Evolutionary conservation across 2,113 vertebrate species (phyloP), one percentile per base, ranked within the genome.

Genomic region (Balaenoptera acutorostrata): DNA sequence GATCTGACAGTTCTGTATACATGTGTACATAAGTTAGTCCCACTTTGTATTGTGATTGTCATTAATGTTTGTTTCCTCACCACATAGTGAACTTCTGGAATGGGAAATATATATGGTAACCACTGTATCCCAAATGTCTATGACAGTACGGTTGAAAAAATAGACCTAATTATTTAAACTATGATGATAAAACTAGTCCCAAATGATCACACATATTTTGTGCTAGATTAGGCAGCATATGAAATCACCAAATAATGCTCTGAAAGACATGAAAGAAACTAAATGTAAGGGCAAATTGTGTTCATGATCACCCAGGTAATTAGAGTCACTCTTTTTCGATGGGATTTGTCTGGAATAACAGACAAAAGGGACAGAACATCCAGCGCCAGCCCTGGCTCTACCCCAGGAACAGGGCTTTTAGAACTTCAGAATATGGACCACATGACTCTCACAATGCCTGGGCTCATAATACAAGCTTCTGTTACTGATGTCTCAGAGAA

Each of bases 291-390:
- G 9, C 3, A 63, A 92, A 75, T 44, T 36, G 15, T 85, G 46
- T 3, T 88, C 52, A 88, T 80, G 8, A 81, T 93, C 25, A 46
- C 27, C 14, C 31, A 90, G 33, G 36, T 68, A 71, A 89, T 25
- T 71, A 90, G 29, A 63, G 10, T 72, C 52, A 87, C 9, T 96
- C 49, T 49, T 74, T 82, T 33, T 82, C 33, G 36, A 12, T 31
- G 33, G 44, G n/a, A 93, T 66, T 93, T 94, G 29, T 92, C 63
- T 95, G 57, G 10, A 95, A 88, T 29, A 46, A 81, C 10, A 95
- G 39, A 64, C 4, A 92, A 59, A 69, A 64, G 41, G 33, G 2
- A 31, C 2, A 36, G 7, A n/a, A 21, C 18, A 82, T 6, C 49
- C 5, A 63, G 5, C 13, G 69, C 66, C n/a, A 39, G 11, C 23